A percentile compares a stretch with the other conserved stretches of the same genome.
Conservation (phyloP, 2,797 vertebrate species). For the Pipistrellus kuhlii region DNA sequence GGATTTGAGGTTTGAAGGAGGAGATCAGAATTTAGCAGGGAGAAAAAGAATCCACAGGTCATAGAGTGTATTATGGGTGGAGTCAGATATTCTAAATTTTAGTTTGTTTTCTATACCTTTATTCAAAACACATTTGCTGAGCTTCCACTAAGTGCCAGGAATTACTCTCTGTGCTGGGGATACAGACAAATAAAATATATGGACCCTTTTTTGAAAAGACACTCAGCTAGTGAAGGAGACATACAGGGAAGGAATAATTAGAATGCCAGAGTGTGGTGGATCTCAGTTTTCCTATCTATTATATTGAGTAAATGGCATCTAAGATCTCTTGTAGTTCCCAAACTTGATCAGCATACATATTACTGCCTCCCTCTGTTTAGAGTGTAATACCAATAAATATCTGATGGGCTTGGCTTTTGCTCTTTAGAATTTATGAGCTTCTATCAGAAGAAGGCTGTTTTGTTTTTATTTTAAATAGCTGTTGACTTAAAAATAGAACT, state of each 20-base stretch:
- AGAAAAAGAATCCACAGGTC: neutral
- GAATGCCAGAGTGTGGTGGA: neutral
- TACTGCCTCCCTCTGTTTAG: neutral
- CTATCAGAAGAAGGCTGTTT: neutral
- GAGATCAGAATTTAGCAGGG: conserved; percentile 14
- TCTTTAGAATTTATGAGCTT: conserved; percentile 9
- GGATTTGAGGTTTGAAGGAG: neutral
- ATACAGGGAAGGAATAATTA: neutral
- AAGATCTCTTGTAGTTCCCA: neutral
- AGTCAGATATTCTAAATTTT: neutral
- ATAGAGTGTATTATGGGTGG: neutral
- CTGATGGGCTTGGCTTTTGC: neutral
- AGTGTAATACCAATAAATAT: neutral
- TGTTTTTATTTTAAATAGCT: conserved; percentile 44
- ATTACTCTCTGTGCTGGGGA: neutral
- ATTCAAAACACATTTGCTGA: neutral
- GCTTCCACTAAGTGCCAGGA: neutral
- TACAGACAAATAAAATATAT: neutral
- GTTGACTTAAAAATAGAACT: conserved; percentile 51
- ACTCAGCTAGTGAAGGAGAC: neutral
- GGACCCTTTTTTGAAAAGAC: neutral
- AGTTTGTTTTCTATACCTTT: conserved; percentile 12
- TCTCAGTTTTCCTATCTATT: neutral
- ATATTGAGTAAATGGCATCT: neutral
- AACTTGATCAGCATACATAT: neutral